Conservation (phyloP, 2,797 vertebrate species). For the Simalia tracyae region DNA sequence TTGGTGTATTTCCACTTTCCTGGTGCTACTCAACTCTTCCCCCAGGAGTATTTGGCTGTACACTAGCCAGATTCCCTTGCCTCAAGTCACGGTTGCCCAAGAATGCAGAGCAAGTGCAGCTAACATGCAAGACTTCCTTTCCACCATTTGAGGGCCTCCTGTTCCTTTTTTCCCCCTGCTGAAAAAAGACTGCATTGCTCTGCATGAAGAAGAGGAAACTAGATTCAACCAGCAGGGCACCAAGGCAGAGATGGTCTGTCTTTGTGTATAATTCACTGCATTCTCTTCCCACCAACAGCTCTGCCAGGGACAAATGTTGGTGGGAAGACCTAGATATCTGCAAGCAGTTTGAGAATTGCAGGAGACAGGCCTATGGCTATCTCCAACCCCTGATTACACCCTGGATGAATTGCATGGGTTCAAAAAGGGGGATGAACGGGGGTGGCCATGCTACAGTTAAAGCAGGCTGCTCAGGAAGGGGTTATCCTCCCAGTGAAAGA, state of each 20-base stretch:
- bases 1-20: background rate
- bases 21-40: background rate
- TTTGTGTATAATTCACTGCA: background rate
- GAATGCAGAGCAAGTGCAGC: background rate
- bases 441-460: background rate
- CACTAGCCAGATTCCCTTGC: background rate
- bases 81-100: background rate
- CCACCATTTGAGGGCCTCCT: slow-evolving; percentile 16
- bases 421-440: background rate
- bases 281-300: background rate
- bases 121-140: background rate
- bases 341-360: background rate
- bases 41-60: background rate
- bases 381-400: too few relatives aligned
- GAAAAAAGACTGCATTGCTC: background rate
- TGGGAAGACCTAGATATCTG: background rate
- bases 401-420: background rate
- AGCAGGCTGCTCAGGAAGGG: background rate
- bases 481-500: background rate
- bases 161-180: background rate
- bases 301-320: background rate
- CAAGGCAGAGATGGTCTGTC: background rate
- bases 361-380: too few relatives aligned
- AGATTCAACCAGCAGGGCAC: slow-evolving; percentile 2
- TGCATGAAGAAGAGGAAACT: slow-evolving; percentile 1